Evolutionary conservation across 2,888 invertebrate genomes (phyloP).

Genomic region (Cetonia aurata): DNA sequence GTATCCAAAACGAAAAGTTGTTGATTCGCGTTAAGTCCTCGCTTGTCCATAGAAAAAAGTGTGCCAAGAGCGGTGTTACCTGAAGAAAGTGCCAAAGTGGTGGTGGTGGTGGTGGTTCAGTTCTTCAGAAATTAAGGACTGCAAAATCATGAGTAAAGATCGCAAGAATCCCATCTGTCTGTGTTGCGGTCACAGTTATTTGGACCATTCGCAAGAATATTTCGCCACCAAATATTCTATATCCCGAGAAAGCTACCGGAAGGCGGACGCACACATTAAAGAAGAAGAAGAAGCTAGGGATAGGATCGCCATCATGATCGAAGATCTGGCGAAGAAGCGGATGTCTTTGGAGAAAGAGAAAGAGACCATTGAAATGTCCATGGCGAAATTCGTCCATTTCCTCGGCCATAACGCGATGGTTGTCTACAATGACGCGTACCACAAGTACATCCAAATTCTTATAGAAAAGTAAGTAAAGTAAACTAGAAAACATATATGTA

Average conservation of each 20-base stretch:
- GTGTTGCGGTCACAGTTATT: too few species aligned
- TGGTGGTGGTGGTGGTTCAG: too few species aligned
- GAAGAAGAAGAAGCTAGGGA: constrained; percentile 35
- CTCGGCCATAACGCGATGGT: constrained; percentile 60
- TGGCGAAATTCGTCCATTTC: constrained; percentile 62
- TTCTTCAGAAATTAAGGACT: too few species aligned
- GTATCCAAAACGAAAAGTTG: too few species aligned
- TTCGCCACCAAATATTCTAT: constrained; percentile 55
- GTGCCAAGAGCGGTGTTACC: too few species aligned
- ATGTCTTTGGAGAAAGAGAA: constrained; percentile 55
- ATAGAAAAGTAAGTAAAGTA: constrained; percentile 58
- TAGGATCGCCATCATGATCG: neutral
- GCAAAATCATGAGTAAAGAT: too few species aligned
- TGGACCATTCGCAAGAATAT: too few species aligned
- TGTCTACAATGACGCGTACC: constrained; percentile 60
- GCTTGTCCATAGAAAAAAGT: too few species aligned
- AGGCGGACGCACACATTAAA: constrained; percentile 53
- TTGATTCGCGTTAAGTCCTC: too few species aligned
- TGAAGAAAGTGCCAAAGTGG: too few species aligned
- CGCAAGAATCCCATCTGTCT: too few species aligned
- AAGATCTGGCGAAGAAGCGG: constrained; percentile 6
- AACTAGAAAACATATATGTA: too few species aligned
- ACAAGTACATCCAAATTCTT: constrained; percentile 59
- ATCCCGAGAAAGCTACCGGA: constrained; percentile 40
- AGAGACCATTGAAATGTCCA: constrained; percentile 53